Conservation (phyloP, 2,797 vertebrate genomes). For the Gallinago nigripennis region DNA sequence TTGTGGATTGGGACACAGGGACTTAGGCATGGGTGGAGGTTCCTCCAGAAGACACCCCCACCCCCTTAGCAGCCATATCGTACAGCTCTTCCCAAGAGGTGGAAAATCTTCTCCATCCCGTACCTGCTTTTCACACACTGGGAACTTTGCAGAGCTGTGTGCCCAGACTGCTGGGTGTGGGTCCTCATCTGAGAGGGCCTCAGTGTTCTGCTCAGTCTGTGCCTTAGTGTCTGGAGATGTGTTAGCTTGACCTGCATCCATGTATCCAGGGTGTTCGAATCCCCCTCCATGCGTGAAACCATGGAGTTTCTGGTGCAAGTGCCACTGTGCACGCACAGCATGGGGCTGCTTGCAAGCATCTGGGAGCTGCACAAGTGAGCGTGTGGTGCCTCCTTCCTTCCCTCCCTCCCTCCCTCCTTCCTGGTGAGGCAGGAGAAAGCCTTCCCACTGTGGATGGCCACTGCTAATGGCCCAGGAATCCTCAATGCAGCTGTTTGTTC, state of each 20-base stretch:
- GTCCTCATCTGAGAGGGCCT: not conserved
- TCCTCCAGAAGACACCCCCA: not conserved
- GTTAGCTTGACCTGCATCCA: no score
- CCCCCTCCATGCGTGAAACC: accelerated
- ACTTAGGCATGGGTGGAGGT: not conserved
- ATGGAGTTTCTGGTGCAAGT: not conserved
- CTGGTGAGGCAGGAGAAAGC: not conserved
- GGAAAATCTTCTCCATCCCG: not conserved
- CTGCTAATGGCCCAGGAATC: conserved; percentile 24
- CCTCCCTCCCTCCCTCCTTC: not conserved
- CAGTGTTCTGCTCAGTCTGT: not conserved
- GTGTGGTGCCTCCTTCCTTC: not conserved
- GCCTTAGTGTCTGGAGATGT: not conserved
- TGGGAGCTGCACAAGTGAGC: not conserved
- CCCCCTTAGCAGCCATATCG: accelerated
- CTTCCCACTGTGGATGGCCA: conserved; percentile 7
- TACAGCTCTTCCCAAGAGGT: not conserved
- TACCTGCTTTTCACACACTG: not conserved
- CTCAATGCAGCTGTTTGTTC: conserved; percentile 43
- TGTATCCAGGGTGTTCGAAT: not conserved
- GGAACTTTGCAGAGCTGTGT: not conserved
- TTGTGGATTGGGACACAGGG: not conserved
- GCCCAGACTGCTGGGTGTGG: accelerated
- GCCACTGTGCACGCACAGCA: not conserved
- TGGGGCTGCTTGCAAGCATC: not conserved